Evolutionary conservation across 1,140 invertebrate species (phyloP), one percentile per base, ranked within the genome.

Genomic region (Oedothorax gibbosus): DNA sequence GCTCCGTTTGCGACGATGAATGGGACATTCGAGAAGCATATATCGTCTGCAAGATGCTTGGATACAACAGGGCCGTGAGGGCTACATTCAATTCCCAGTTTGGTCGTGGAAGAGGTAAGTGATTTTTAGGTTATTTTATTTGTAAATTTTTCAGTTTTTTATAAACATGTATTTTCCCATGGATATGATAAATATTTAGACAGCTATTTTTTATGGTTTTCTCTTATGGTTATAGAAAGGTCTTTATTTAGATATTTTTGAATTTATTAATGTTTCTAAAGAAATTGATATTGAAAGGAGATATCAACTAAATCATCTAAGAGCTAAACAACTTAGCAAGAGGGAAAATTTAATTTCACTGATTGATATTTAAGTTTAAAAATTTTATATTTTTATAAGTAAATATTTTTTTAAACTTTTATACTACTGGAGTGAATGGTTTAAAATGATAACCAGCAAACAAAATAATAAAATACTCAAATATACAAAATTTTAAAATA

Each of bases 1-100:
- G 96, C 15, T 93, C 94, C 18, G 91, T 98, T 11, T 98, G 97
- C 89, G 96, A 98, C 88, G 96, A 98, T 89, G 96, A 97, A 89
- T 97, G 96, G 95, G 96, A 97, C 89, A 89, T 93, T 35, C 89
- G 92, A 11, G 96, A 97, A 86, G 96, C 95, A 0, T 90, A 91
- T 51, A 94, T 98, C 9, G 94, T 96, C 18, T 98, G 97, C 90
- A 92, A 92, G 72, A 93, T 94, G 89, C 90, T 97, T 60, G 95
- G 95, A 14, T 96, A 93, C 87, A 91, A 79, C 49, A 87, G 89
- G 53, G 88, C 89, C 12, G 88, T 90, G 3, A 91, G 92, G 81
- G 91, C 92, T 14, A 96, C 96, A 0, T 92, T 93, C 86, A 95
- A 93, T 87, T 93, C 93, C 2, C 91, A 93, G 87, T 97, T 95